Base-by-base conservation (phyloP, 2,113 vertebrate genomes). In the Phyllopteryx taeniolatus region DNA sequence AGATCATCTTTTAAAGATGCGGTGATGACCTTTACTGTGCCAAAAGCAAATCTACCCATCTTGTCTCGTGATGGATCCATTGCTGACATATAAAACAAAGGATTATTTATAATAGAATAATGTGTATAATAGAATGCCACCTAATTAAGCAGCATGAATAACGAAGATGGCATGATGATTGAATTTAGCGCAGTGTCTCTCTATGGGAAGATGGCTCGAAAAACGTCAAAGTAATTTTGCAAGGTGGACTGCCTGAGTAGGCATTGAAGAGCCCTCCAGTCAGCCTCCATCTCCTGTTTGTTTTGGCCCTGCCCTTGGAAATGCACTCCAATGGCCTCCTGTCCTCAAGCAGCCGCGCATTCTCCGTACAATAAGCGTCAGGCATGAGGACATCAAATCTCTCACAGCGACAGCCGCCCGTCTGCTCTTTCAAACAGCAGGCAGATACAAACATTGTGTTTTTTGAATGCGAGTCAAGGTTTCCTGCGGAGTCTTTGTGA, bases 141-240 rank as follows among this genome's bases (percentile, higher is more conserved):
- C 11, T 44, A 46, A 63, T 63, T 63, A 57, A 42, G 19, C 15
- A 63, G 61, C 12, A 65, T 22, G 14, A 46, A 66, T 15, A 66
- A 66, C 43, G 15, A 62, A 60, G 17, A 35, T 65, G n/a, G 2
- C 10, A 65, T 68, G 62, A 75, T 74, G 71, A 68, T 68, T 68
- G 15, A 53, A 63, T 71, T 65, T 79, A 44, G 66, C 22, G 47
- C 22, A 17, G 5, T 19, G 70, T 62, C 17, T 69, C 61, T 72
- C 53, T 46, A 22, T 53, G 44, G 0, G 0, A 10, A 31, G 73
- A 82, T 72, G 56, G 68, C 27, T 76, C 43, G 20, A n/a, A 51
- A 72, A 81, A 77, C 76, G 80, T 85, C 76, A 74, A 63, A 61
- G 83, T 83, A 84, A 85, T 88, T 77, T 83, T 83, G 75, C 74